phyloP scores from a whole-genome alignment of 2,797 vertebrate genomes.

The Cirrhinus molitorella region DNA sequence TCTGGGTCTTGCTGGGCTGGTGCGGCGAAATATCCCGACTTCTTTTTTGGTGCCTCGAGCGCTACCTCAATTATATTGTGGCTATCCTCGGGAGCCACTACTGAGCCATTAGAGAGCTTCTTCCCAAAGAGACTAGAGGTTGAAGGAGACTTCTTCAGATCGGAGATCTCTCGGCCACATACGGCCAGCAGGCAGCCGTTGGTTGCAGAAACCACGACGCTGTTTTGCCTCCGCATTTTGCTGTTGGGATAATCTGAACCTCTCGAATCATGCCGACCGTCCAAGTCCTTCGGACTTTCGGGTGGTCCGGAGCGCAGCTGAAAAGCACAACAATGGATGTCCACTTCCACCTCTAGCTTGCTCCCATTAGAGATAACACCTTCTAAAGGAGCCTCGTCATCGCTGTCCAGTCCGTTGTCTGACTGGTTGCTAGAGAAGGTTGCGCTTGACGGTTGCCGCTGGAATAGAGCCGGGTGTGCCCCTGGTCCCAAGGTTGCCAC shows the following conservation, averaged over 20 bases:
- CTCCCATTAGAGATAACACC: conserved; percentile 95
- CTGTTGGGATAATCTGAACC: conserved; percentile 71
- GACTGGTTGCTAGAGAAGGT: conserved; percentile 96
- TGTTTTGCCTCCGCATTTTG: conserved; percentile 87
- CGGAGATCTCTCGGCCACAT: conserved; percentile 85
- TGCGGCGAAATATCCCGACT: conserved; percentile 95
- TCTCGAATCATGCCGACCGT: conserved; percentile 73
- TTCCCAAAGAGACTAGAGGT: conserved; percentile 92
- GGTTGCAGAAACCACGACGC: conserved; percentile 86
- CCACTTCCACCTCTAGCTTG: conserved; percentile 95
- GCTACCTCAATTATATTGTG: conserved; percentile 97
- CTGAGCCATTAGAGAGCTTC: conserved; percentile 94
- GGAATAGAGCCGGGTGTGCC: conserved; percentile 81
- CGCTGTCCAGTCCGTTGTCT: conserved; percentile 95
- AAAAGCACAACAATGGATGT: conserved; percentile 95
- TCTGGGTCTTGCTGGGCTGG: conserved; percentile 95
- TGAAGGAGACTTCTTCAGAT: conserved; percentile 92
- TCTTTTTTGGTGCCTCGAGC: conserved; percentile 94
- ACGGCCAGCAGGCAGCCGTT: conserved; percentile 83
- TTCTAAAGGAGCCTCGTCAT: conserved; percentile 91
- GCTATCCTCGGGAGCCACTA: conserved; percentile 93
- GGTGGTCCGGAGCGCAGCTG: conserved; percentile 79
- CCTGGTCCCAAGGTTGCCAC: conserved; percentile 56
- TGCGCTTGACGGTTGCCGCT: conserved; percentile 91
- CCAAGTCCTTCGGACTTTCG: conserved; percentile 70